phyloP scores from a whole-genome alignment of 2,113 vertebrate genomes.

The Oophaga pumilio region DNA sequence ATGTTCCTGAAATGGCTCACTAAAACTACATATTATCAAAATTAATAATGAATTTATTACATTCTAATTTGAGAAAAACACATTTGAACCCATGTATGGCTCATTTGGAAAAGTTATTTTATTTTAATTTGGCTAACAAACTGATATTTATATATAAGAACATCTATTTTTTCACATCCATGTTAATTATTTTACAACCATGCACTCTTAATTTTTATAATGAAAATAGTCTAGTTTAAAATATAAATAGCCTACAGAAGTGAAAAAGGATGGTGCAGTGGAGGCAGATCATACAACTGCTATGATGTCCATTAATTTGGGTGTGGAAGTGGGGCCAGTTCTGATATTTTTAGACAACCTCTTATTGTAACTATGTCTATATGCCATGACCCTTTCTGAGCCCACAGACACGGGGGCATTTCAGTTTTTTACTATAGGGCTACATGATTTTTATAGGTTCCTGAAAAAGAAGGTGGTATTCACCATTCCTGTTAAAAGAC shows the following conservation, averaged over 20 bases:
- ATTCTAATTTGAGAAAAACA: slow-evolving; percentile 9
- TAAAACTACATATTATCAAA: slow-evolving; percentile 42
- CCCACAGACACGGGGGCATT: too few relatives aligned
- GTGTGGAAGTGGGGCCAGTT: too few relatives aligned
- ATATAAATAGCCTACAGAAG: neutral
- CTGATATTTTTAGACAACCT: too few relatives aligned
- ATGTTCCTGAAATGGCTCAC: slow-evolving; percentile 17
- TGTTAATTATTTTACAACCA: neutral
- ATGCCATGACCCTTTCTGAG: too few relatives aligned
- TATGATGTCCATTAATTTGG: too few relatives aligned
- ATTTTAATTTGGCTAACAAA: neutral
- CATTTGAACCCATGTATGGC: neutral
- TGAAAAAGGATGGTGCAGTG: neutral
- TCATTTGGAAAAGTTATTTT: neutral
- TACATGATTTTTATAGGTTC: too few relatives aligned
- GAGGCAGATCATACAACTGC: too few relatives aligned
- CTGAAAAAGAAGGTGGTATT: too few relatives aligned
- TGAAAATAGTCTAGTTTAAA: neutral
- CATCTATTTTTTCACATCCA: neutral
- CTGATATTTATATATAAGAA: neutral
- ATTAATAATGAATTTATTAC: slow-evolving; percentile 5
- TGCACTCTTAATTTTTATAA: neutral
- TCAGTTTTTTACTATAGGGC: too few relatives aligned
- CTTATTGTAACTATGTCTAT: too few relatives aligned
- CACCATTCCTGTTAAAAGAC: too few relatives aligned